Evolutionary conservation across 1,140 invertebrate species (phyloP).

Genomic region (Schmidtea mediterranea): DNA sequence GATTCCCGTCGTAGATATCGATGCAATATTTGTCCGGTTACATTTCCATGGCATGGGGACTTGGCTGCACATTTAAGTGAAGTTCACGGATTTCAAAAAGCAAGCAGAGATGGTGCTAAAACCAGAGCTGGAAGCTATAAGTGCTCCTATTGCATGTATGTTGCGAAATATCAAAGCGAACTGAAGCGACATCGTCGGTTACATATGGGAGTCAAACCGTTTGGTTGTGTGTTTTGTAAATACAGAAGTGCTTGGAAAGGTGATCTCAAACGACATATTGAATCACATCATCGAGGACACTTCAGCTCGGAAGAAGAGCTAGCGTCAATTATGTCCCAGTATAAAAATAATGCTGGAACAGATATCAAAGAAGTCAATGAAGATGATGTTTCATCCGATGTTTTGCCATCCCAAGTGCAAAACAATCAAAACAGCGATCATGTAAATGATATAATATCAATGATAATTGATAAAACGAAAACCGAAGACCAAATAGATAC

Average conservation of each 20-base stretch:
- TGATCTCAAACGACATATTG: slow-evolving; percentile 26
- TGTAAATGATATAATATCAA: too few species aligned
- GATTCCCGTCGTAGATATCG: slow-evolving; percentile 4
- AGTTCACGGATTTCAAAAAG: not conserved
- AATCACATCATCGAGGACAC: slow-evolving; percentile 20
- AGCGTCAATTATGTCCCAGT: slow-evolving; percentile 1
- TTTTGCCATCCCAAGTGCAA: too few species aligned
- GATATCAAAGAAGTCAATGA: not conserved
- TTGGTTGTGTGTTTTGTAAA: slow-evolving; percentile 18
- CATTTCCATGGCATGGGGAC: slow-evolving; percentile 6
- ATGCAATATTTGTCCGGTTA: not conserved
- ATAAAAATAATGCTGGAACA: slow-evolving; percentile 7
- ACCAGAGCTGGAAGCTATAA: not conserved
- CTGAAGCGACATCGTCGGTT: slow-evolving; percentile 38
- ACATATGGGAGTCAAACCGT: slow-evolving; percentile 29
- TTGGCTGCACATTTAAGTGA: not conserved
- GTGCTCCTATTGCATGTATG: slow-evolving; percentile 44
- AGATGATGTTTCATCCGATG: not conserved
- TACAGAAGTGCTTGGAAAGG: slow-evolving; percentile 27
- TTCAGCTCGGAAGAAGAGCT: not conserved
- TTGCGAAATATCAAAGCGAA: slow-evolving; percentile 55
- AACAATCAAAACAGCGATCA: too few species aligned
- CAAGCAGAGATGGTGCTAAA: not conserved
- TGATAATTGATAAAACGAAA: too few species aligned
- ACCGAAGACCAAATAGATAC: too few species aligned